A percentile compares a stretch with the other conserved stretches of the same genome.
Conservation (phyloP, 1,140 invertebrate genomes). For the Trialeurodes vaporariorum region DNA sequence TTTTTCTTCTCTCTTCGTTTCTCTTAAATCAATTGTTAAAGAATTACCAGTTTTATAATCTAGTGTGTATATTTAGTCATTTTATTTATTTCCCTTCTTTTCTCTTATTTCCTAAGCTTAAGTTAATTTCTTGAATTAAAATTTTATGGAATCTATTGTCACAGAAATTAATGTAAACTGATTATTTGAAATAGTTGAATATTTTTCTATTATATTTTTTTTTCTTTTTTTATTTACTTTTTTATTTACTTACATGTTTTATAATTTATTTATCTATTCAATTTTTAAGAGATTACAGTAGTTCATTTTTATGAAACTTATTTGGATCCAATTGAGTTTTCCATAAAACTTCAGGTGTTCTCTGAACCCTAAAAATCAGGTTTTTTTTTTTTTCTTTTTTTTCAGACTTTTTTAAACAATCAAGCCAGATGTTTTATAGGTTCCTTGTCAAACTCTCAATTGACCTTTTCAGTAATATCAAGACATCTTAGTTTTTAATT, state of each 20-base stretch:
- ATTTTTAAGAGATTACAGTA: neutral
- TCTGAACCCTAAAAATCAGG: no score
- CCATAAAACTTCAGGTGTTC: neutral
- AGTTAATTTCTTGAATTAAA: neutral
- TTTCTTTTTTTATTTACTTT: no score
- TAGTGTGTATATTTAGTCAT: neutral
- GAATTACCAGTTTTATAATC: neutral
- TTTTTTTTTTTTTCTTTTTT: no score
- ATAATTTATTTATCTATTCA: neutral
- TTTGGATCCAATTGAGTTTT: neutral
- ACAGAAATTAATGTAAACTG: neutral
- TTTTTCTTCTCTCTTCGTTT: neutral
- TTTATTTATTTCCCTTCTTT: neutral
- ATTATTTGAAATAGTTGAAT: neutral
- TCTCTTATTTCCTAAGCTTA: neutral
- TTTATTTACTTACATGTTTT: no score
- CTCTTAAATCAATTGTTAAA: neutral
- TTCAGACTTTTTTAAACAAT: no score
- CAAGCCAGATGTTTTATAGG: no score
- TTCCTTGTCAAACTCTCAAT: no score
- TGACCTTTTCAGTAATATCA: no score
- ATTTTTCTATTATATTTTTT: no score
- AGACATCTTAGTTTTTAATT: no score
- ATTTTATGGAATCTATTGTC: neutral
- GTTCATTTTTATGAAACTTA: neutral